These are phyloP conservation scores for Boleophthalmus pectinirostris DNA, from an alignment of 2,113 vertebrate genomes.

Conservation along the genomic window DNA sequence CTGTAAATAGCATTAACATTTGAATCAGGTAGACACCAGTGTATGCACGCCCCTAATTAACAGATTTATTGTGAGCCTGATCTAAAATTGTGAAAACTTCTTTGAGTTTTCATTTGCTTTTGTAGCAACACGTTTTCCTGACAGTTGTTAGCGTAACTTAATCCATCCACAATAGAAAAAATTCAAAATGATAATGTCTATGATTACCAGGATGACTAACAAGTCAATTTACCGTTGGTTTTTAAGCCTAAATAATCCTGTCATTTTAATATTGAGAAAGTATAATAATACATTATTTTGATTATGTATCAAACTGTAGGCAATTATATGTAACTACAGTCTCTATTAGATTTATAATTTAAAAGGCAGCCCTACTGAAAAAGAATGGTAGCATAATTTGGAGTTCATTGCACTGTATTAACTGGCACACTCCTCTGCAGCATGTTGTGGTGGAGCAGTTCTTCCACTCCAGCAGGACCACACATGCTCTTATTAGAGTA, in stretches of 20 bases:
- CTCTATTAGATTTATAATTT: neutral
- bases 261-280: neutral
- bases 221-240: neutral
- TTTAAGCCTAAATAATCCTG: neutral
- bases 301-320: neutral
- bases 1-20: too few species aligned
- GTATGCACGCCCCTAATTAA: too few species aligned
- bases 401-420: neutral
- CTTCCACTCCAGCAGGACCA: constrained; percentile 44
- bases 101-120: too few species aligned
- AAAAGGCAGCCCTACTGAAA: neutral
- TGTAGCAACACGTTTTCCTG: too few species aligned
- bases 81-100: too few species aligned
- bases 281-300: neutral
- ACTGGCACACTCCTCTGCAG: neutral
- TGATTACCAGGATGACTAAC: neutral
- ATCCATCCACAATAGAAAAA: too few species aligned
- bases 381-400: neutral
- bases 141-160: too few species aligned
- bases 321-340: neutral
- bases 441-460: constrained; percentile 33
- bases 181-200: neutral
- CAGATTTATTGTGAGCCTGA: too few species aligned
- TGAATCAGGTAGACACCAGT: too few species aligned
- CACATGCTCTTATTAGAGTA: constrained; percentile 34